phyloP scores from a whole-genome alignment of 2,888 invertebrate species.

The Athripsodes cinereus region DNA sequence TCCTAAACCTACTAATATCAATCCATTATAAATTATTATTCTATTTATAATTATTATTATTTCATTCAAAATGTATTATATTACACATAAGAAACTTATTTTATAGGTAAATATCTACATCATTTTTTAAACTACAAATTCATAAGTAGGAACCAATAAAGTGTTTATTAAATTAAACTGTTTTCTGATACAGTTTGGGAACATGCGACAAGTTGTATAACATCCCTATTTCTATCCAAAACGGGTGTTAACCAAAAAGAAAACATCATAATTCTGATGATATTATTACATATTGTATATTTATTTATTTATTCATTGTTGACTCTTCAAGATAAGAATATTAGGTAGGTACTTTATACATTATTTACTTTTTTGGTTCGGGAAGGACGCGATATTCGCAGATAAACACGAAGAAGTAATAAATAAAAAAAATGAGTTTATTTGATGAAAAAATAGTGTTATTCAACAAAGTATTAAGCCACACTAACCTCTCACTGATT shows the following conservation, averaged over 20 bases:
- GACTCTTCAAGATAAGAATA: conserved; percentile 20
- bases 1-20: too few species aligned
- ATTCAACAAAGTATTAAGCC: too few species aligned
- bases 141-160: too few species aligned
- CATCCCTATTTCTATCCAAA: conserved; percentile 5
- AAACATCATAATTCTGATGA: conserved; percentile 11
- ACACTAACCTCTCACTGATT: too few species aligned
- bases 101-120: too few species aligned
- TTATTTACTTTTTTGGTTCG: background rate
- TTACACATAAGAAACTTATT: too few species aligned
- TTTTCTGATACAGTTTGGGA: too few species aligned
- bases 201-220: background rate
- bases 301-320: conserved; percentile 12
- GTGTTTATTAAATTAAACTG: too few species aligned
- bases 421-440: conserved; percentile 2
- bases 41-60: too few species aligned
- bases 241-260: conserved; percentile 24
- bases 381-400: conserved; percentile 10
- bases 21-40: too few species aligned
- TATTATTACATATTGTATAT: background rate
- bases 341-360: background rate
- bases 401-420: conserved; percentile 17
- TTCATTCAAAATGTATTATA: too few species aligned
- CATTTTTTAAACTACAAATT: too few species aligned
- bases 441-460: background rate